Conservation (phyloP, 1,140 invertebrate species). For the Phenacoccus solenopsis region DNA sequence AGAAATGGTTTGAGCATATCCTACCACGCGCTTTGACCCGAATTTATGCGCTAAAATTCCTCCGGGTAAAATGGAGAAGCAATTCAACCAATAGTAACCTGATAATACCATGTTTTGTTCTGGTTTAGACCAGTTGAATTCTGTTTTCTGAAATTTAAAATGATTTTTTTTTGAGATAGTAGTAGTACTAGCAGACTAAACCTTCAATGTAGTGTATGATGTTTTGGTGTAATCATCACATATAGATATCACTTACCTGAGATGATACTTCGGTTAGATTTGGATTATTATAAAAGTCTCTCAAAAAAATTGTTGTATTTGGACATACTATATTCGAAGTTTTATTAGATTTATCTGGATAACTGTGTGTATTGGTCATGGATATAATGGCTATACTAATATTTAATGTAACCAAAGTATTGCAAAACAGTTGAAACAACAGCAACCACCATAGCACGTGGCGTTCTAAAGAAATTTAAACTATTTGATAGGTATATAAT, state of each 20-base stretch:
- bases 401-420: not conserved
- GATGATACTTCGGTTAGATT: not conserved
- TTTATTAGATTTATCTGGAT: not conserved
- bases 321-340: not conserved
- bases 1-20: constrained; percentile 45
- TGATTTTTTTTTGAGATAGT: too few species aligned
- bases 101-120: not conserved
- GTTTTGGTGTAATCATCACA: too few species aligned
- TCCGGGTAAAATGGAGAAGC: not conserved
- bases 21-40: constrained; percentile 53
- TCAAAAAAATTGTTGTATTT: not conserved
- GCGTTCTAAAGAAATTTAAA: not conserved
- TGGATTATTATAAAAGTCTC: not conserved
- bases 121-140: not conserved
- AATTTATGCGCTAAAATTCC: not conserved
- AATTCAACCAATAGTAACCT: not conserved
- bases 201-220: too few species aligned
- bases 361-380: not conserved
- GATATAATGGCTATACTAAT: not conserved
- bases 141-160: too few species aligned
- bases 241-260: too few species aligned
- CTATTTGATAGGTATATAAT: too few species aligned
- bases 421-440: not conserved
- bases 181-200: too few species aligned
- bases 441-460: not conserved